Evolutionary conservation across 2,113 vertebrate genomes (phyloP).

Genomic region (Zapornia atra): DNA sequence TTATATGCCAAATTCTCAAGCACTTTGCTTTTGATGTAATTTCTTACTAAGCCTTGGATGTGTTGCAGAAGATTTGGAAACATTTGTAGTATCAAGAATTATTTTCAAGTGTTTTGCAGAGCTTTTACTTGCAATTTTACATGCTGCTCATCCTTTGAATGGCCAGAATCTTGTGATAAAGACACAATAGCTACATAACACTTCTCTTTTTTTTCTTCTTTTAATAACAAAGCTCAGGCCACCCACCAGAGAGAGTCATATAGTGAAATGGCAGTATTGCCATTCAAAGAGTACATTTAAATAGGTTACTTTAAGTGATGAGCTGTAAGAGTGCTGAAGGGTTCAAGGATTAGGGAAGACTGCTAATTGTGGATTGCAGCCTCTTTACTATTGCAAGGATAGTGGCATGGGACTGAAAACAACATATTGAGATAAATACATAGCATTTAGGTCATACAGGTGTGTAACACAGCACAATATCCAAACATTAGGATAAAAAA

Average conservation of each 20-base stretch:
- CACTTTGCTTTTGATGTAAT: neutral
- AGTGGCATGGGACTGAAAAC: neutral
- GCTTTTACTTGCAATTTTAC: neutral
- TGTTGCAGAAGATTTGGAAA: neutral
- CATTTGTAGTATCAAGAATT: neutral
- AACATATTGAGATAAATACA: neutral
- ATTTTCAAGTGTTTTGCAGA: neutral
- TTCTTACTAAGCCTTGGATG: neutral
- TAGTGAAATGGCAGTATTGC: neutral
- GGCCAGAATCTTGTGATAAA: neutral
- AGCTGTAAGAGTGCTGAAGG: neutral
- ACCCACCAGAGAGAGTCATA: neutral
- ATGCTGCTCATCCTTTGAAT: neutral
- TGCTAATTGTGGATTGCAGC: neutral
- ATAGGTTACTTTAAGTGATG: neutral
- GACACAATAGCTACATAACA: neutral
- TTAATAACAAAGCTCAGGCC: neutral
- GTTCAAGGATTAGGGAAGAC: neutral
- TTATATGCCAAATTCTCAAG: neutral
- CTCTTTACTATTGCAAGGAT: neutral
- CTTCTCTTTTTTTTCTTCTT: neutral
- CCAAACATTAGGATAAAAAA: neutral
- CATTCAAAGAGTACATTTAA: neutral
- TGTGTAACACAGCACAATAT: neutral
- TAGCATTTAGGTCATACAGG: neutral